phyloP scores from a whole-genome alignment of 92 coral and sea anemone species.

The Paragorgia papillata region DNA sequence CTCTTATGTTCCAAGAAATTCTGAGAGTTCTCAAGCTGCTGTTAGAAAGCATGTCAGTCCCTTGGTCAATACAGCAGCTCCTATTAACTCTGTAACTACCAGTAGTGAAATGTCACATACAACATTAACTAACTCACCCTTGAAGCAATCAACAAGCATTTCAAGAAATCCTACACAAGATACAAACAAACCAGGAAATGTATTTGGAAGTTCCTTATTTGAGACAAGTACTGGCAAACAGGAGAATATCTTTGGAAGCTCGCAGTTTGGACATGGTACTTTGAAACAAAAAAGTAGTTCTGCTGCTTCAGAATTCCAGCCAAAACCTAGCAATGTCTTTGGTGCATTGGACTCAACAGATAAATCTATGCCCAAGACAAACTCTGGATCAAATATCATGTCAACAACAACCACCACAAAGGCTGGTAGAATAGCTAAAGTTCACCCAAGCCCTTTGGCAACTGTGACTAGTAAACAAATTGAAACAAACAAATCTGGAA shows the following conservation, averaged over 20 bases:
- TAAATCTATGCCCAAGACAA: no score
- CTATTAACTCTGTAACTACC: not conserved
- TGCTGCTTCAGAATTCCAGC: not conserved
- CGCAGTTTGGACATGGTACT: not conserved
- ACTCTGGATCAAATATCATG: no score
- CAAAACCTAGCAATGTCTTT: not conserved
- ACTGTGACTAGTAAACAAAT: not conserved
- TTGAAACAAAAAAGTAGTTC: not conserved
- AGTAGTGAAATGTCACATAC: not conserved
- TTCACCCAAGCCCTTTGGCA: slow-evolving; percentile 29
- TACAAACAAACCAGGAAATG: not conserved
- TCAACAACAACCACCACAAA: not conserved
- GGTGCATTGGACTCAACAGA: not conserved
- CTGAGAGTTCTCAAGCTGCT: not conserved
- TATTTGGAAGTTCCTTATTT: slow-evolving; percentile 8
- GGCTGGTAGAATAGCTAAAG: not conserved
- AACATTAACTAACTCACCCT: not conserved
- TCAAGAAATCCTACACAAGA: not conserved
- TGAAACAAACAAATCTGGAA: not conserved
- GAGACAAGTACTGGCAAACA: not conserved
- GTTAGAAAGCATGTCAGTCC: slow-evolving; percentile 19
- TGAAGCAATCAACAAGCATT: not conserved
- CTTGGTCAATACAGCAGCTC: not conserved
- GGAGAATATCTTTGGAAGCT: not conserved
- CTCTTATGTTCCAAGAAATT: not conserved